Conservation (phyloP, 2,888 invertebrate species). For the Sphaerophoria taeniata region DNA sequence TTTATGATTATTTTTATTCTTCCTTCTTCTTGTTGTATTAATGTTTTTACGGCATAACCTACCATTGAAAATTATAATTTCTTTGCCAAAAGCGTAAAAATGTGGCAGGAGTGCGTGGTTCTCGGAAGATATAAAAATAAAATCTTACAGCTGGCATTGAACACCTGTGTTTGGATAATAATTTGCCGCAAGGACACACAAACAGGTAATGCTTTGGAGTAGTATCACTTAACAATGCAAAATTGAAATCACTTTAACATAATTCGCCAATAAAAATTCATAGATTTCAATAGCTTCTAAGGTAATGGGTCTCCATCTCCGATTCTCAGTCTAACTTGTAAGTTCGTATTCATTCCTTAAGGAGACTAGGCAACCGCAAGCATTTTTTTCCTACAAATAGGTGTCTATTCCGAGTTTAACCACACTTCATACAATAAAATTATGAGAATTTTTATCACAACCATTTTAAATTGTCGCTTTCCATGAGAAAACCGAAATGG, state of each 20-base stretch:
- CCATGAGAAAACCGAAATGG: too few species aligned
- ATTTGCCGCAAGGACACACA: constrained; percentile 47
- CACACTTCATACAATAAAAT: constrained; percentile 67
- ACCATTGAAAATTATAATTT: constrained; percentile 39
- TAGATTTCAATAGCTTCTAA: constrained; percentile 65
- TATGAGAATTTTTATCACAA: constrained; percentile 66
- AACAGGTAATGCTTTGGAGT: background rate
- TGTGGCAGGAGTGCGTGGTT: constrained; percentile 24
- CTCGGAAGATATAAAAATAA: constrained; percentile 31
- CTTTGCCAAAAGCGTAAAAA: constrained; percentile 8
- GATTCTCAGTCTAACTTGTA: background rate
- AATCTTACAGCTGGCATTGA: constrained; percentile 61
- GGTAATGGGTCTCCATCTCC: constrained; percentile 8
- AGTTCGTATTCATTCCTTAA: constrained; percentile 17
- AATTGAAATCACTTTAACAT: constrained; percentile 74
- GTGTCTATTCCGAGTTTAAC: constrained; percentile 1
- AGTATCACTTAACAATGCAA: constrained; percentile 60
- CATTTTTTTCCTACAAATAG: background rate
- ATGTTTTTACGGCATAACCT: constrained; percentile 49
- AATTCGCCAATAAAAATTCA: constrained; percentile 73
- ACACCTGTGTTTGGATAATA: constrained; percentile 67
- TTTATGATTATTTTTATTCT: too few species aligned
- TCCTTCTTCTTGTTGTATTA: constrained; percentile 33
- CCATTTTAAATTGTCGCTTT: constrained; percentile 44
- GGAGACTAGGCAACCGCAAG: constrained; percentile 30